Evolutionary conservation across 2,113 vertebrate genomes (phyloP), one percentile per base, ranked within the genome.

Genomic region (Synodontis membranacea): DNA sequence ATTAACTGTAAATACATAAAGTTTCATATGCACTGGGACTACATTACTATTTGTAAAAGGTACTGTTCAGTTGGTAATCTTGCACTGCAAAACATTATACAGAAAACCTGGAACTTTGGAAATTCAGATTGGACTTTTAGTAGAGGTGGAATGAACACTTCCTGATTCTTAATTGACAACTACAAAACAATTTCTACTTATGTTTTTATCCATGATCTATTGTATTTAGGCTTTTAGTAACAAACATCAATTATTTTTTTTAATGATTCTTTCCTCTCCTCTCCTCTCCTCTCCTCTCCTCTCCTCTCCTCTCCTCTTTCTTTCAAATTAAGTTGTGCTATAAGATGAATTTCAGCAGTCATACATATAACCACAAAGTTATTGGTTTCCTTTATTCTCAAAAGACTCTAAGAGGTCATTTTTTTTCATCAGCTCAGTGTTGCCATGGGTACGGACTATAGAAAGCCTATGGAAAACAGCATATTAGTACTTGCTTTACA

Each of bases 381-480:
- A 46, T 82, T 70, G 34, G 23, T 79, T 60, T 80, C 19, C 52
- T 14, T 46, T 17, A 52, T 56, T 37, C 50, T 74, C 10, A 17
- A 39, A 79, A 78, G 74, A 34, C 66, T 64, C 58, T 82, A 21
- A 56, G 82, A 68, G 11, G 42, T 31, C 10, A 10, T n/a, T 3
- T 39, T 62, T 70, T 46, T n/a, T 28, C 76, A 39, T 54, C 25
- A 76, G 79, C 48, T 80, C 42, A 28, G 11, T 80, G 80, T 89
- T 89, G 44, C 84, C 80, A 86, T 87, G 83, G 80, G 86, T 74
- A 86, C 80, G 60, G 50, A 46, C 25, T 56, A 37, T 37, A 7
- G 46, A 42, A 56, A 72, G 54, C 34, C 60, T 31, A 86, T 52
- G 58, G 28, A 79, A 82, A 79, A 50, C 28, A 88, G n/a, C 1